Evolutionary conservation across 2,797 vertebrate genomes (phyloP), one percentile per base, ranked within the genome.

Genomic region (Hemitrygon akajei): DNA sequence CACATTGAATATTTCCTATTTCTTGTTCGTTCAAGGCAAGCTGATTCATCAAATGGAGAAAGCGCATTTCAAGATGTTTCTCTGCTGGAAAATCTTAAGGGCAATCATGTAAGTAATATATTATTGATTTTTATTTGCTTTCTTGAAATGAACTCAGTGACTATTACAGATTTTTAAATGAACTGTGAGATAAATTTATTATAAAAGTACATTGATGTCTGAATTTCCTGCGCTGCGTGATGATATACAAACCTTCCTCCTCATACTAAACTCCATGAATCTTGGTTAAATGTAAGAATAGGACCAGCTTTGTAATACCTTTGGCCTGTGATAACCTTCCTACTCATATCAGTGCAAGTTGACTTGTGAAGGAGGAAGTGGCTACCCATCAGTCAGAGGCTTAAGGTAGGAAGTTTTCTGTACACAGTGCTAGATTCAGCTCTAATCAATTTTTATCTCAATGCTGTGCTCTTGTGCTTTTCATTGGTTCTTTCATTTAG

Each of bases 1-100:
- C 25, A 92, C 75, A 56, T 56, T 37, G 37, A 76, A 76, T 89
- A 37, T 16, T 40, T 93, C 56, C 25, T 92, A 47, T 93, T 34
- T 76, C 95, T 95, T 93, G 58, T 7, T 9, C 56, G 94, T 94
- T 95, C 95, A 96, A 99, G 99, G 96, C 98, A 98, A 95, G 97
- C 97, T 94, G 96, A 97, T 94, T 97, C 98, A 94, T 96, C 96
- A n/a, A 97, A 97, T 95, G 98, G 99, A 1, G 98, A 98, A 95
- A 97, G 96, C 92, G 97, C 96, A 95, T 99, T 99, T 96, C 98
- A 97, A 95, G 99, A 99, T 94, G 95, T 96, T 6, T 98, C 98
- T 79, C 96, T 99, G 96, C 96, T 99, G 96, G 98, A 99, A 97
- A 99, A 99, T 95, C 97, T 99, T 95, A 98, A 99, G 95, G 98